Evolutionary conservation across 2,888 invertebrate species (phyloP).

Genomic region (Mythimna ferrago): DNA sequence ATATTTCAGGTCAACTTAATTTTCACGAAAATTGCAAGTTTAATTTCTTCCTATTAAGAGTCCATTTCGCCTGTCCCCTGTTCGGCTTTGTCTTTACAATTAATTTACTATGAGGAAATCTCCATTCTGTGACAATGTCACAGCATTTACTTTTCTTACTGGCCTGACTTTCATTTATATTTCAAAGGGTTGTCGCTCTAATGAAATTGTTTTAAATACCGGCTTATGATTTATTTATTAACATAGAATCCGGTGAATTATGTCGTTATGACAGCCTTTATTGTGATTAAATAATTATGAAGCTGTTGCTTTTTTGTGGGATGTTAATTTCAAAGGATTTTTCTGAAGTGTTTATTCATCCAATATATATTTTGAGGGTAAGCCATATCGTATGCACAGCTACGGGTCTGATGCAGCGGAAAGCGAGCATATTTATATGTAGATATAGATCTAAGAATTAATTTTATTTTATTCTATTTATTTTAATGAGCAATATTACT

Average conservation of each 20-base stretch:
- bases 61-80: slow-evolving; percentile 78
- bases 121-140: slow-evolving; percentile 84
- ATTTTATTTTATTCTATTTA: too few species aligned
- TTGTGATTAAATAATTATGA: slow-evolving; percentile 52
- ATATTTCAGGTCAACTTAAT: slow-evolving; percentile 86
- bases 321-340: slow-evolving; percentile 25
- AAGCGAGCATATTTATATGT: too few species aligned
- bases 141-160: slow-evolving; percentile 80
- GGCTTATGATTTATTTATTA: slow-evolving; percentile 68
- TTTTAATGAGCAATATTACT: too few species aligned
- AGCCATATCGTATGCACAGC: too few species aligned
- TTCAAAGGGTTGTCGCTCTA: slow-evolving; percentile 70
- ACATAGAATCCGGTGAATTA: slow-evolving; percentile 58
- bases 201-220: slow-evolving; percentile 69
- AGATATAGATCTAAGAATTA: too few species aligned
- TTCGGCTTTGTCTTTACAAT: slow-evolving; percentile 79
- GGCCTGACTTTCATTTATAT: slow-evolving; percentile 77
- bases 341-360: background rate
- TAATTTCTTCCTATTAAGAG: slow-evolving; percentile 82
- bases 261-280: slow-evolving; percentile 54
- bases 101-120: slow-evolving; percentile 88
- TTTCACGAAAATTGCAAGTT: slow-evolving; percentile 83
- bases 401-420: too few species aligned
- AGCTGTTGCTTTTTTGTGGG: slow-evolving; percentile 28
- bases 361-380: too few species aligned